phyloP scores from a whole-genome alignment of 2,888 invertebrate species.

The Scrobipalpa atriplicella region DNA sequence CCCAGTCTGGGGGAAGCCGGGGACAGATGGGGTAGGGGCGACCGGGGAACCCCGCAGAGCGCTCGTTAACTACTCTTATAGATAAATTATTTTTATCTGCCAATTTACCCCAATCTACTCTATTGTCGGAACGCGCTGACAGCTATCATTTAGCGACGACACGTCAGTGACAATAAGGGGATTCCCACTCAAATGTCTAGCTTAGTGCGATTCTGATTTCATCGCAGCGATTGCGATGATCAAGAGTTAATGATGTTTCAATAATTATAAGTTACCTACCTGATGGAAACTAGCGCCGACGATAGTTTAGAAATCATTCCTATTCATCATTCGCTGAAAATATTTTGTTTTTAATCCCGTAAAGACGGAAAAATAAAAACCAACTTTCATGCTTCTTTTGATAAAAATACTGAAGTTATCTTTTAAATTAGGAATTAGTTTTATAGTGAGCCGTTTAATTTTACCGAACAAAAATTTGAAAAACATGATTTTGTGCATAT shows the following conservation, averaged over 20 bases:
- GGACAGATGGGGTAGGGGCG: conserved; percentile 58
- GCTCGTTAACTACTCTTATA: conserved; percentile 73
- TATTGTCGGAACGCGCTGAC: conserved; percentile 67
- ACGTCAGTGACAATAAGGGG: conserved; percentile 36
- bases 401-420: too few species aligned
- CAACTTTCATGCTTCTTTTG: too few species aligned
- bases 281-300: too few species aligned
- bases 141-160: conserved; percentile 58
- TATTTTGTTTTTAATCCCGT: too few species aligned
- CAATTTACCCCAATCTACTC: conserved; percentile 78
- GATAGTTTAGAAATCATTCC: too few species aligned
- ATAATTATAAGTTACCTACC: not conserved
- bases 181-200: conserved; percentile 21
- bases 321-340: too few species aligned
- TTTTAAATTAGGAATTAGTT: too few species aligned
- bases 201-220: conserved; percentile 29
- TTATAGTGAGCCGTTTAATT: too few species aligned
- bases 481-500: too few species aligned
- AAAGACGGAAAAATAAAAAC: too few species aligned
- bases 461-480: too few species aligned
- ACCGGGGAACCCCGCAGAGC: conserved; percentile 64
- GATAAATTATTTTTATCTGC: conserved; percentile 79
- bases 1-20: conserved; percentile 69
- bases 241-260: not conserved
- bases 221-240: not conserved